Evolutionary conservation across 2,113 vertebrate genomes (phyloP), one percentile per base, ranked within the genome.

Genomic region (Festucalex cinctus): DNA sequence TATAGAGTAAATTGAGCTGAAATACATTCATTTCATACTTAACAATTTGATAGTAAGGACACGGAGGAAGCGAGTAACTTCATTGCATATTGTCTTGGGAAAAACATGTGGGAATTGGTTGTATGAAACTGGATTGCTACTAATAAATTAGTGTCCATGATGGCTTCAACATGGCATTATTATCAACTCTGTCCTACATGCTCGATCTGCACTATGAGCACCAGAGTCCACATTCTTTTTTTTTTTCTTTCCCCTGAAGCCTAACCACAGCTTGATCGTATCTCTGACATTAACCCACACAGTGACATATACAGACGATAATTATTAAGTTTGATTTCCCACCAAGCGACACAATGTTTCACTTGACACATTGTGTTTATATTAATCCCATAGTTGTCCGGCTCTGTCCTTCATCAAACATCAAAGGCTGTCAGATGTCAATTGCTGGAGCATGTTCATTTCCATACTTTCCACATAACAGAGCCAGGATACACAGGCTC

Each of bases 391-490:
- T 63, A 53, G 8, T 67, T 44, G 60, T 62, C 60, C 28, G 19
- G 0, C 32, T 28, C 13, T 36, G 60, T 62, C 24, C 54, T 61
- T 74, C 24, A 63, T 69, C 19, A 46, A 16, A 64, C 39, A 68
- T 63, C 12, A 41, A 70, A 44, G 10, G 9, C 1, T 26, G 60
- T 62, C 60, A 16, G 28, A 64, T 70, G 37, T 73, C 48, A 48
- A 64, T 35, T 43, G 37, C 14, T 62, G 32, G 13, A 2, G n/a
- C 44, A 22, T 56, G 28, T 68, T 53, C 0, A 46, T 43, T 66
- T 72, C 74, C 54, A 65, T 57, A 65, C 59, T 46, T 74, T 53
- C 48, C 54, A 66, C 20, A 63, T 63, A 56, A 16, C 32, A 26
- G 35, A 12, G 46, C 69, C 43, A 12, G 37, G 14, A 71, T 36